Base-by-base conservation (phyloP, 1,140 invertebrate genomes). In the Thaumatotibia leucotreta region DNA sequence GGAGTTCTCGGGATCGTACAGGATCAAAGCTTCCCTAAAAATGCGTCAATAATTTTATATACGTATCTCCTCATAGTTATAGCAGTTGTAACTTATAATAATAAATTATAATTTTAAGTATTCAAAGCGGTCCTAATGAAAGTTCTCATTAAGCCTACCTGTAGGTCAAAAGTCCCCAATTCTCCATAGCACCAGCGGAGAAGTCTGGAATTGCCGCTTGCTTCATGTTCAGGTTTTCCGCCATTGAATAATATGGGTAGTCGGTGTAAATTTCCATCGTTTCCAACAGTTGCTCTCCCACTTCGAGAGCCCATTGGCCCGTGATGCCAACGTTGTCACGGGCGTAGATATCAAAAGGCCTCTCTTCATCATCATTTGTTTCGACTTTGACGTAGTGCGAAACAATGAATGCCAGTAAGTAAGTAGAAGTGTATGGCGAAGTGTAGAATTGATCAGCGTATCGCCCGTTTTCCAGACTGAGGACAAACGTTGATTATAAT, bases 351-450 rank as follows among this genome's bases (percentile, higher is more conserved):
- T 83, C 76, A 54, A 95, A 93, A 0, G 94, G 92, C 50, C 93
- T 92, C 0, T 73, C 39, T 0, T 67, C 20, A 14, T 83, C 69
- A 17, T 72, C 81, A 45, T 67, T 75, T 0, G 35, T 49, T 17
- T 80, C 70, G n/a, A 82, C 75, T 4, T 35, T 75, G 0, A 68
- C 54, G 32, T 97, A 97, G 70, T 98, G 95, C 5, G 95, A 96
- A 0, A 98, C 93, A 2, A 97, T 93, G 78, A 98, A 96, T 0
- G 97, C 97, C 4, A 98, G 87, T 1, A 98, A 83, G 72, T 98
- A 98, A 0, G 97, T 97, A 0, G 97, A 97, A 94, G 98, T 98
- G 0, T 88, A 83, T 0, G 96, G 93, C 0, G 95, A 95, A 1
- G 81, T 88, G 68, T 75, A 67, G 67, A 89, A 91, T 2, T 79